Base-by-base conservation (phyloP, 2,113 vertebrate species). In the Cyanistes caeruleus region DNA sequence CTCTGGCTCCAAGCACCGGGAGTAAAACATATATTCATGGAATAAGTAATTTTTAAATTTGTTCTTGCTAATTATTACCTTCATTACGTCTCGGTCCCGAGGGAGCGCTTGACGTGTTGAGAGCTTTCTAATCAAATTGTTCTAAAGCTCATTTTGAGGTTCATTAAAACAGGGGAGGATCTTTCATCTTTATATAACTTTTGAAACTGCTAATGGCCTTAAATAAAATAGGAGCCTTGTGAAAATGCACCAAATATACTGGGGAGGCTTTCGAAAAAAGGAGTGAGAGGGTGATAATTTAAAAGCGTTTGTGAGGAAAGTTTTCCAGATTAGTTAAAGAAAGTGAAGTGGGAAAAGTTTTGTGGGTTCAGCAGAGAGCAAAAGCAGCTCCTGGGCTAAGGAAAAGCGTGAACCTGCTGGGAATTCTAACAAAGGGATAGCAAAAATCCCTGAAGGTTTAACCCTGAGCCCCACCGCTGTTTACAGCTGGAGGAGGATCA, bases 11-110 rank as follows among this genome's bases (percentile, higher is more conserved):
- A 1, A 41, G 67, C 74, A 88, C 24, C 55, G 55, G 14, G 13
- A 92, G 25, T 95, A 84, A 95, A 95, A 73, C 44, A 56, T 84
- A 31, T 91, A 94, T 97, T 97, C 91, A 84, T 93, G 93, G 93
- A 91, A 90, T 41, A 88, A 83, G 79, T 78, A 15, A 83, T 96
- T 96, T 91, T 70, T 76, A 87, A 86, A 94, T 96, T 88, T 93
- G 90, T 75, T 97, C 84, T 90, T 49, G 41, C 80, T 97, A 97
- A 97, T 97, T 96, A 96, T 95, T 97, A 69, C 90, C 82, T 96
- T 94, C 86, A 85, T 94, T 97, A 69, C 7, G 21, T 31, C 84
- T 95, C 53, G 7, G 77, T 96, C 95, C 95, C 6, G 1, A 86
- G 92, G 90, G 95, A 95, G 37, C 0, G 1, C 52, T 89, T 87